A percentile compares a stretch with the other conserved stretches of the same genome.
Conservation (phyloP, 1,140 invertebrate genomes). For the Drosophila virilis region DNA sequence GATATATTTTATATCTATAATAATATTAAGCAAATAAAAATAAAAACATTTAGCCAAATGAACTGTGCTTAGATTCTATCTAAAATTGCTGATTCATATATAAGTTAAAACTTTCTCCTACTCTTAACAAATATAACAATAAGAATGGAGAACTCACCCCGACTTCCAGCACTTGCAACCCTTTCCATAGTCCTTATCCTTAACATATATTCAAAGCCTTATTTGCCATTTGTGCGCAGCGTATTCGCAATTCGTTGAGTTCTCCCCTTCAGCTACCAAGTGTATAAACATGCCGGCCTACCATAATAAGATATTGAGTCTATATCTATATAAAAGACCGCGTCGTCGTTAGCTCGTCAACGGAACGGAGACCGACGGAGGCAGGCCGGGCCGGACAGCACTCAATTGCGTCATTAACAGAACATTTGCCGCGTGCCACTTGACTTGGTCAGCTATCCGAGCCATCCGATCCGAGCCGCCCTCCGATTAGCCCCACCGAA, state of each 20-base stretch:
- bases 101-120: too few relatives aligned
- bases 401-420: slow-evolving; percentile 60
- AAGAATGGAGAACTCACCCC: too few relatives aligned
- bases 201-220: too few relatives aligned
- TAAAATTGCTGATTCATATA: too few relatives aligned
- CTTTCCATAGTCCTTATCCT: too few relatives aligned
- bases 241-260: slow-evolving; percentile 12
- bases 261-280: too few relatives aligned
- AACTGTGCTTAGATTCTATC: too few relatives aligned
- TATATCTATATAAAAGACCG: background rate
- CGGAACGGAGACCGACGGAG: background rate
- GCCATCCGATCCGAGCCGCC: background rate
- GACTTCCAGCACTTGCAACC: too few relatives aligned
- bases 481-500: background rate
- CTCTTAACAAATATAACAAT: too few relatives aligned
- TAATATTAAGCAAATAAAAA: too few relatives aligned
- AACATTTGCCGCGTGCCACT: slow-evolving; percentile 70
- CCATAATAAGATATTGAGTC: slow-evolving; percentile 8
- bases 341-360: slow-evolving; percentile 26
- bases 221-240: background rate
- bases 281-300: background rate
- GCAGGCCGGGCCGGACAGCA: slow-evolving; percentile 13
- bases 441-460: slow-evolving; percentile 4
- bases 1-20: too few relatives aligned
- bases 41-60: too few relatives aligned